Base-by-base conservation (phyloP, 2,797 vertebrate genomes). In the Luscinia luscinia region DNA sequence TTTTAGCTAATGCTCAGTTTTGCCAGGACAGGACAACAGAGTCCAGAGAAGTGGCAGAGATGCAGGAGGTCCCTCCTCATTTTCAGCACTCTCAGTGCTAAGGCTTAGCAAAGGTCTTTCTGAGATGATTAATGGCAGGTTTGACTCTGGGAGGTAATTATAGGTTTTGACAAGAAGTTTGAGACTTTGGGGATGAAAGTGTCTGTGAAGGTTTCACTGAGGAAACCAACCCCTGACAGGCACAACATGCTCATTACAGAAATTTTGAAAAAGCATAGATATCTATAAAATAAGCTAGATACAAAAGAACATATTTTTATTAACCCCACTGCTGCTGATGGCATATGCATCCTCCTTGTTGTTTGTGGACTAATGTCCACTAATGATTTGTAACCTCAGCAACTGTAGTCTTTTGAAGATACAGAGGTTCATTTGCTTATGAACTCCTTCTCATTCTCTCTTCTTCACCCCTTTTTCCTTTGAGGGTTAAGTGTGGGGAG, bases 41-140 rank as follows among this genome's bases (percentile, higher is more conserved):
- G 66, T 59, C 81, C 82, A 80, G 80, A 85, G 64, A 87, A 69
- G 68, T 87, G 58, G 49, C 43, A 85, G 40, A 83, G 82, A 95
- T 80, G 87, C 69, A 93, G 92, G 64, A 68, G 91, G 90, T 92
- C 68, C 77, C 83, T 87, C 55, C 73, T 90, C 94, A 89, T 95
- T 95, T 95, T 75, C 72, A 91, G 49, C n/a, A 51, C 80, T 95
- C 86, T 77, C 51, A 93, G 89, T 80, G 57, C 74, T 87, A 34
- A 91, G 70, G 93, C 57, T 96, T 87, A 94, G 67, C 54, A 93
- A 74, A 88, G 82, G 41, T 59, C 95, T 95, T 94, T 93, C 90
- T 94, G 94, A 97, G 86, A 91, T 95, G 92, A 96, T 97, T 97
- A 97, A 97, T 96, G 94, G 84, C 89, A 97, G 89, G 66, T 97